Evolutionary conservation across 2,797 vertebrate species (phyloP), one percentile per base, ranked within the genome.

Genomic region (Lithobates sylvaticus): DNA sequence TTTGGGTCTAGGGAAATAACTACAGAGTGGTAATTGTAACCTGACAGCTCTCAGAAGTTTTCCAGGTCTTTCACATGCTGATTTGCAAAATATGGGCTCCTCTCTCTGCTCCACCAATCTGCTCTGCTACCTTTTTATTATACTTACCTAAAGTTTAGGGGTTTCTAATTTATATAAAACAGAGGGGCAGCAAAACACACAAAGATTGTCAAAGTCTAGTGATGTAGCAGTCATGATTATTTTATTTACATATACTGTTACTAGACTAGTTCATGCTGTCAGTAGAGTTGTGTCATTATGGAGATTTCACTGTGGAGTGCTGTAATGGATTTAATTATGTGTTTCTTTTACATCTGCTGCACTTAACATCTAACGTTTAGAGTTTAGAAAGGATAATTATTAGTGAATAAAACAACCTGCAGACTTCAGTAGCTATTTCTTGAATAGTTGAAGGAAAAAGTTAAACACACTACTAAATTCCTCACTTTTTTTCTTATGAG

Each of bases 341-440:
- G 83, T 79, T 85, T 78, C 76, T 73, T 74, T 79, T 85, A 78
- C 83, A 78, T 85, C 83, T 79, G 76, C 50, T 67, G 26, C 75
- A 72, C 27, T 84, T 84, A 72, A 44, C 68, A 4, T 77, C 65
- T 71, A 69, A 78, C 54, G 67, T 42, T 70, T n/a, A 34, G 47
- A 78, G 44, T 58, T 71, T 81, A 80, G n/a, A 50, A 76, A 76
- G 39, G 15, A 47, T 58, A 84, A 84, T 58, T 78, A 84, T 58
- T 58, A 84, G 44, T 44, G 50, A 58, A 71, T 61, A 65, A 42
- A 71, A 73, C 67, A 72, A 58, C 76, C 78, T 72, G 27, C 18
- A 65, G 71, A 58, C 8, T 79, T 23, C 36, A 65, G 27, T 61
- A 44, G 44, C 34, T 58, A 70, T 16, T 27, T 69, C 29, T 36